These are phyloP conservation scores for Aleiodes alternator DNA, from an alignment of 2,888 invertebrate genomes.

Conservation along the genomic window DNA sequence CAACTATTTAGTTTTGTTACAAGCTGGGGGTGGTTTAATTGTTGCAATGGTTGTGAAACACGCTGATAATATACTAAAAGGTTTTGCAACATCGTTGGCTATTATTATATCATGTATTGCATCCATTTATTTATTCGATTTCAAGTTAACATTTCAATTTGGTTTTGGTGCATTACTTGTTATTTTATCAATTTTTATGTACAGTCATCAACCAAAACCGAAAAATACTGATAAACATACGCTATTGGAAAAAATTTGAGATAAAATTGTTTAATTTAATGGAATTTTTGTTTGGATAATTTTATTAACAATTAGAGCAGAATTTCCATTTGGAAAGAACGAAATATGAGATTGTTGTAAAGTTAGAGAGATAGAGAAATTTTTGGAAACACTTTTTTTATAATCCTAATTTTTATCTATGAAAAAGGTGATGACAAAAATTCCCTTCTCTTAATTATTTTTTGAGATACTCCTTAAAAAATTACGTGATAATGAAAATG, in stretches of 20 bases:
- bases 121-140: constrained; percentile 94
- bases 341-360: neutral
- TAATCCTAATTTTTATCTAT: too few species aligned
- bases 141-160: constrained; percentile 92
- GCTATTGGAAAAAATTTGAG: constrained; percentile 63
- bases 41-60: constrained; percentile 99
- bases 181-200: constrained; percentile 95
- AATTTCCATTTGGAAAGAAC: constrained; percentile 3
- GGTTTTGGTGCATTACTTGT: constrained; percentile 90
- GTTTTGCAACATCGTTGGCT: constrained; percentile 97
- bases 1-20: constrained; percentile 90
- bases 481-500: too few species aligned
- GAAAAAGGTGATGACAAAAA: too few species aligned
- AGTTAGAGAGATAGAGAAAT: neutral
- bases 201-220: constrained; percentile 85
- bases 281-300: constrained; percentile 26
- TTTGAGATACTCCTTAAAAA: too few species aligned
- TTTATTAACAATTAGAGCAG: constrained; percentile 27
- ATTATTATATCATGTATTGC: constrained; percentile 96
- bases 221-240: constrained; percentile 57
- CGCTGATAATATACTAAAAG: constrained; percentile 99
- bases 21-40: constrained; percentile 96
- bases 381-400: neutral
- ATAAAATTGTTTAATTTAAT: constrained; percentile 37
- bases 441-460: too few species aligned